A percentile compares a stretch with the other conserved stretches of the same genome.
Conservation (phyloP, 2,113 vertebrate genomes). For the Montifringilla adamsi region DNA sequence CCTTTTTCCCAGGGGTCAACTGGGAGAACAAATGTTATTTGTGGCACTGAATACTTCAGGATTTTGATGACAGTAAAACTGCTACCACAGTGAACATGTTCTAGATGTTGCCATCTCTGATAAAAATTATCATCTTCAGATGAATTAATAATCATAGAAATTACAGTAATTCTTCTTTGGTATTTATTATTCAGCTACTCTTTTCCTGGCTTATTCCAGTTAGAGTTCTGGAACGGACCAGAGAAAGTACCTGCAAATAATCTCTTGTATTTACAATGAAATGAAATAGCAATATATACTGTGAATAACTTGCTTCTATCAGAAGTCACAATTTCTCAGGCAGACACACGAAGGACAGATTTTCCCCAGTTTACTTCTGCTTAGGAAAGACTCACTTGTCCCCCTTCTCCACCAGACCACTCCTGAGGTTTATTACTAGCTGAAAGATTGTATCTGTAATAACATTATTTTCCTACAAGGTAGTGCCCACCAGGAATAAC, state of each 20-base stretch:
- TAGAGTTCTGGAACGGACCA: background rate
- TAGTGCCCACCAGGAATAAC: slow-evolving; percentile 32
- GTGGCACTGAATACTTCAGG: background rate
- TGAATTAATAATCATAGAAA: background rate
- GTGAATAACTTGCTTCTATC: background rate
- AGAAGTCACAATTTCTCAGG: background rate
- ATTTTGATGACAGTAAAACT: background rate
- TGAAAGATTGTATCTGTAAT: slow-evolving; percentile 18
- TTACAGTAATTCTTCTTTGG: background rate
- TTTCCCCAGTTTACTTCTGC: background rate
- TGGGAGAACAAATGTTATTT: background rate
- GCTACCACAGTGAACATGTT: background rate
- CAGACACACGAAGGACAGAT: background rate
- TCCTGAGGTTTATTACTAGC: slow-evolving; percentile 11
- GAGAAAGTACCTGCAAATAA: background rate
- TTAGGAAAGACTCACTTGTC: background rate
- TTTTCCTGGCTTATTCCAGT: background rate
- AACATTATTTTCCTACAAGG: slow-evolving; percentile 30
- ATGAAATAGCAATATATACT: background rate
- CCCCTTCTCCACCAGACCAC: background rate
- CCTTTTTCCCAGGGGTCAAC: background rate
- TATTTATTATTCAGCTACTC: background rate
- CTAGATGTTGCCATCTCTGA: background rate
- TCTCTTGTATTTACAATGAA: background rate
- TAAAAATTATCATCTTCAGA: background rate